phyloP scores from a whole-genome alignment of 2,113 vertebrate genomes.

The Asarcornis scutulata region DNA sequence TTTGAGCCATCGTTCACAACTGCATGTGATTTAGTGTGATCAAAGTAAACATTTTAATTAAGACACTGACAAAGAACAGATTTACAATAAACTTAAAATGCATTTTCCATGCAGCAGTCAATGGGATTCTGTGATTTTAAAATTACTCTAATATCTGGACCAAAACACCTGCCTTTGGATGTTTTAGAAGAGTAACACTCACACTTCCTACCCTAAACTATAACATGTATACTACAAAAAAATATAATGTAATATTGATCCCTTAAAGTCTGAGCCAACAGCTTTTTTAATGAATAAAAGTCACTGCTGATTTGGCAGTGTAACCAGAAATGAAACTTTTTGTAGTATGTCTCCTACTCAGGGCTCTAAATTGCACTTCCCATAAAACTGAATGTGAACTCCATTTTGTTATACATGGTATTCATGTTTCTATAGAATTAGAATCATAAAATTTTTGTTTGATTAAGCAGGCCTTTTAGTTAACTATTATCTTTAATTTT shows the following conservation, averaged over 20 bases:
- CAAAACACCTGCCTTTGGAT: neutral
- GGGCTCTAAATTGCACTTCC: neutral
- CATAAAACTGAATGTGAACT: neutral
- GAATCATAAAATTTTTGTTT: neutral
- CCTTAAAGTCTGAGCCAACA: neutral
- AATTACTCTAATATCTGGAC: neutral
- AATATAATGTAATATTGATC: neutral
- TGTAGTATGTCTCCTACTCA: neutral
- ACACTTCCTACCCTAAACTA: neutral
- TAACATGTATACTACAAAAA: neutral
- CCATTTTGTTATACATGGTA: neutral
- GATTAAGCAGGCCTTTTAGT: neutral
- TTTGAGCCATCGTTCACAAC: conserved; percentile 17
- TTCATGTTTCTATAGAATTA: neutral
- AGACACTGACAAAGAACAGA: neutral
- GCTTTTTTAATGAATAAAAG: neutral
- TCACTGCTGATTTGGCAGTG: neutral
- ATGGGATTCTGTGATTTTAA: neutral
- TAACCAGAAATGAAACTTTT: neutral
- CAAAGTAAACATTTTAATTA: conserved; percentile 3
- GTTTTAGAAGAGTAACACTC: neutral
- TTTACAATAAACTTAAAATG: neutral
- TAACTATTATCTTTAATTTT: neutral
- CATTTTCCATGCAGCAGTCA: neutral
- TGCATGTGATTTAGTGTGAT: neutral